These are phyloP conservation scores for Diadumene lineata DNA, from an alignment of 92 coral and sea anemone genomes.

Conservation along the genomic window DNA sequence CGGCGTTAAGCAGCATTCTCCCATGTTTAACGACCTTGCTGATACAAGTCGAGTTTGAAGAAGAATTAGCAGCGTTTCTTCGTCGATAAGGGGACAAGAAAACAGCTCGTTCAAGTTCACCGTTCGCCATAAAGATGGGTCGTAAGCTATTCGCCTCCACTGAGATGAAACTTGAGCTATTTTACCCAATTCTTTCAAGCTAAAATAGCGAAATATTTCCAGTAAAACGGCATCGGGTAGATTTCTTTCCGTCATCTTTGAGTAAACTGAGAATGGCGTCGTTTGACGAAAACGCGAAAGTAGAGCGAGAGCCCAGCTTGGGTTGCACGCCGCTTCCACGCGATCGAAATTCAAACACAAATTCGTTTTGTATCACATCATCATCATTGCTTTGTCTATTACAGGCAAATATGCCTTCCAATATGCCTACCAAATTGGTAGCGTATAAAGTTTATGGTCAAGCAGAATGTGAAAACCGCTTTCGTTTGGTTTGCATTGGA, in stretches of 20 bases:
- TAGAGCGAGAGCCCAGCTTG: slow-evolving; percentile 14
- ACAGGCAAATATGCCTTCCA: background rate
- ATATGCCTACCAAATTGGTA: background rate
- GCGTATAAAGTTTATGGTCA: no score
- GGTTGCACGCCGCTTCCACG: slow-evolving; percentile 24
- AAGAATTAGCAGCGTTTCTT: slow-evolving; percentile 90
- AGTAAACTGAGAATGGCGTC: slow-evolving; percentile 28
- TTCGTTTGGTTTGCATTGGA: slow-evolving; percentile 36
- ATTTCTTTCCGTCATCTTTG: slow-evolving; percentile 65
- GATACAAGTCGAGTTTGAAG: slow-evolving; percentile 93
- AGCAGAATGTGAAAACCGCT: no score
- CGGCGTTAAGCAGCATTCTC: slow-evolving; percentile 86
- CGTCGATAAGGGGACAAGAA: slow-evolving; percentile 72
- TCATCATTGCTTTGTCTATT: background rate
- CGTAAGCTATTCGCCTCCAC: slow-evolving; percentile 97
- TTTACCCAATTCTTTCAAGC: slow-evolving; percentile 76
- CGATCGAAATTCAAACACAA: slow-evolving; percentile 1
- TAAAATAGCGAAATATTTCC: slow-evolving; percentile 77
- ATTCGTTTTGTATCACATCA: slow-evolving; percentile 2
- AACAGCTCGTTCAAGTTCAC: slow-evolving; percentile 83
- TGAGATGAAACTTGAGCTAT: slow-evolving; percentile 84
- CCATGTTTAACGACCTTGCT: slow-evolving; percentile 86
- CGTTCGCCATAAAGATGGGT: slow-evolving; percentile 89
- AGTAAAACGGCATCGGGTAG: slow-evolving; percentile 92
- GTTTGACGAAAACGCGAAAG: slow-evolving; percentile 56